A percentile compares a stretch with the other conserved stretches of the same genome.
These are phyloP conservation scores for Drosophila mimetica DNA, from an alignment of 2,888 invertebrate genomes.

Conservation along the genomic window DNA sequence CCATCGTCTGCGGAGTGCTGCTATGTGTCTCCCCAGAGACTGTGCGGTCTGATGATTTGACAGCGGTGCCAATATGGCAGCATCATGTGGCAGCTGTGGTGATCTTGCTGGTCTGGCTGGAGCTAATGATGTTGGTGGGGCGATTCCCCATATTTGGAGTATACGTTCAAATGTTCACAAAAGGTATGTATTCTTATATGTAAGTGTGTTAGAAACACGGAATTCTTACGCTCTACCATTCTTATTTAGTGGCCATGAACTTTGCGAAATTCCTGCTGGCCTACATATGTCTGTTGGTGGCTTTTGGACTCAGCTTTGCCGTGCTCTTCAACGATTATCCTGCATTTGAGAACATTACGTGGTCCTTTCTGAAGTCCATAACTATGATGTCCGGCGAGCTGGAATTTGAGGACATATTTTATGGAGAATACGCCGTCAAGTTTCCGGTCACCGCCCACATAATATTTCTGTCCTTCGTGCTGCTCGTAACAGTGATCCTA, in stretches of 20 bases:
- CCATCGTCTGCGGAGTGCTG: slow-evolving; percentile 90
- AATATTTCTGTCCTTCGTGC: slow-evolving; percentile 90
- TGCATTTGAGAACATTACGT: slow-evolving; percentile 87
- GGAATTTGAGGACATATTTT: slow-evolving; percentile 94
- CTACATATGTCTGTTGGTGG: slow-evolving; percentile 91
- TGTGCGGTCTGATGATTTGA: slow-evolving; percentile 75
- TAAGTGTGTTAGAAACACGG: not conserved
- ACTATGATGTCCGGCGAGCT: slow-evolving; percentile 96
- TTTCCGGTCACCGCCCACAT: slow-evolving; percentile 91
- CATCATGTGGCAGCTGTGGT: slow-evolving; percentile 92
- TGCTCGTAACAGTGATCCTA: slow-evolving; percentile 92
- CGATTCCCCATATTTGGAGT: slow-evolving; percentile 94
- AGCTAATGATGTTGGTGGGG: slow-evolving; percentile 93
- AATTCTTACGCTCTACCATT: not conserved
- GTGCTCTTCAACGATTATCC: slow-evolving; percentile 91
- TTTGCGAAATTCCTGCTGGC: slow-evolving; percentile 92
- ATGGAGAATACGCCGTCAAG: slow-evolving; percentile 86
- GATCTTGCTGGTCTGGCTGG: slow-evolving; percentile 92
- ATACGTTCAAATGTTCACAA: slow-evolving; percentile 95
- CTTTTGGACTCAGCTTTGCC: slow-evolving; percentile 92
- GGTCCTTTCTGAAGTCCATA: slow-evolving; percentile 89
- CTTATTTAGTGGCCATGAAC: slow-evolving; percentile 89
- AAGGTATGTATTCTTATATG: slow-evolving; percentile 84
- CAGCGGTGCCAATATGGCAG: slow-evolving; percentile 87
- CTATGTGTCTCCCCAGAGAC: slow-evolving; percentile 86